Evolutionary conservation across 2,113 vertebrate species (phyloP).

Genomic region (Semicossyphus pulcher): DNA sequence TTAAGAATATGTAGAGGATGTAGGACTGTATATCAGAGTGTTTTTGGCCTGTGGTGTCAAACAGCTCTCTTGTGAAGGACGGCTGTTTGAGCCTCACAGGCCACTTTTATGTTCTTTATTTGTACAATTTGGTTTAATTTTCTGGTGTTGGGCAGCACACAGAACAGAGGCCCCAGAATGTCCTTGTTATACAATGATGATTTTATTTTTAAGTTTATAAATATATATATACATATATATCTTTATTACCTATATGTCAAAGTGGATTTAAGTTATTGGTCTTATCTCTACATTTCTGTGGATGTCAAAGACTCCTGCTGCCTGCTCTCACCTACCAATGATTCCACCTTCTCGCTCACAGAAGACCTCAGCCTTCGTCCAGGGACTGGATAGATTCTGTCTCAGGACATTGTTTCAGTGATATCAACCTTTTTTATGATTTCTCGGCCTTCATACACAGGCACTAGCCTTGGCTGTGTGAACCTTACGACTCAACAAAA

Average conservation of each 20-base stretch:
- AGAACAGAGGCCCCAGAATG: conserved; percentile 69
- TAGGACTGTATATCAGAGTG: conserved; percentile 49
- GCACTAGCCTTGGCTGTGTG: conserved; percentile 84
- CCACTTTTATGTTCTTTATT: conserved; percentile 51
- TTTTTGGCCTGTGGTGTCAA: conserved; percentile 33
- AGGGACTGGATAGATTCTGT: conserved; percentile 83
- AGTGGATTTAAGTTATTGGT: conserved; percentile 77
- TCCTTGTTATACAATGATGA: conserved; percentile 69
- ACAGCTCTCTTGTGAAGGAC: conserved; percentile 47
- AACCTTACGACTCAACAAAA: conserved; percentile 85
- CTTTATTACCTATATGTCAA: conserved; percentile 66
- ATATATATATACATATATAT: conserved; percentile 65
- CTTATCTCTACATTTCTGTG: conserved; percentile 63
- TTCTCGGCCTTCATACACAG: conserved; percentile 84
- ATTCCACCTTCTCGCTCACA: conserved; percentile 74
- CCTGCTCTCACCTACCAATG: conserved; percentile 78
- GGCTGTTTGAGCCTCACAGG: conserved; percentile 43
- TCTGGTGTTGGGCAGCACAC: conserved; percentile 72
- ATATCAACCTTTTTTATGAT: conserved; percentile 77
- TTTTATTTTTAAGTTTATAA: conserved; percentile 68
- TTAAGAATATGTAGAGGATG: conserved; percentile 70
- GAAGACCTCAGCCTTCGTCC: conserved; percentile 79
- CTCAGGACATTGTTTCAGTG: conserved; percentile 91
- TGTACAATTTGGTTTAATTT: conserved; percentile 56
- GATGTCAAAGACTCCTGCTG: conserved; percentile 76